Base-by-base conservation (phyloP, 2,888 invertebrate genomes). In the Drosophila meridiana region DNA sequence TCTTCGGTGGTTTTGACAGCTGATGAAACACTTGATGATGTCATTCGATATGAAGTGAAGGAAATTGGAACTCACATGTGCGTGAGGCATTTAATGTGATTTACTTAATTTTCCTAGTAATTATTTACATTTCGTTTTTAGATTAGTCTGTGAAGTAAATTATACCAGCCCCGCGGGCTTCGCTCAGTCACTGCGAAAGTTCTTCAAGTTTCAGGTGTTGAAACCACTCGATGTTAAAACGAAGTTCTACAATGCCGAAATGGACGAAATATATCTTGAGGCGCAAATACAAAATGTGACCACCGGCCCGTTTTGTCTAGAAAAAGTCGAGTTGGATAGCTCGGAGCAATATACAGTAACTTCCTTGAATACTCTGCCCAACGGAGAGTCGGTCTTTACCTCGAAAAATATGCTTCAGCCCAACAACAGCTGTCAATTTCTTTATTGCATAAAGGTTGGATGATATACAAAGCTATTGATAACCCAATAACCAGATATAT, bases 41-140 rank as follows among this genome's bases (percentile, higher is more conserved):
- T 99, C 42, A 98, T 99, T 90, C 97, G 98, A 91, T 99, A 99
- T 94, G 99, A 99, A 95, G 99, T 99, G n/a, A 99, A 99, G 93
- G 99, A 99, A 94, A 96, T 98, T 82, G 99, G 99, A 48, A 98
- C 98, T 53, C 99, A 99, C 92, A 99, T 99, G 97, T 97, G 7
- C 3, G 95, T 70, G 73, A n/a, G 6, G 5, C 9, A 30, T 4
- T 26, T 7, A 4, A 50, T 38, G n/a, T 4, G 11, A 28, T 8
- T 20, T 34, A 7, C 14, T 14, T 28, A 2, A 36, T n/a, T 30
- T 14, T 11, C 38, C 14, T 28, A 38, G 14, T 36, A 32, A 34
- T 34, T 53, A 40, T 13, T 20, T 52, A 11, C 4, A 32, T n/a
- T n/a, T 50, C 13, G 7, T 7, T 63, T 72, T 20, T 38, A 97